phyloP scores from a whole-genome alignment of 2,113 vertebrate species.

The Lipophrys pholis region DNA sequence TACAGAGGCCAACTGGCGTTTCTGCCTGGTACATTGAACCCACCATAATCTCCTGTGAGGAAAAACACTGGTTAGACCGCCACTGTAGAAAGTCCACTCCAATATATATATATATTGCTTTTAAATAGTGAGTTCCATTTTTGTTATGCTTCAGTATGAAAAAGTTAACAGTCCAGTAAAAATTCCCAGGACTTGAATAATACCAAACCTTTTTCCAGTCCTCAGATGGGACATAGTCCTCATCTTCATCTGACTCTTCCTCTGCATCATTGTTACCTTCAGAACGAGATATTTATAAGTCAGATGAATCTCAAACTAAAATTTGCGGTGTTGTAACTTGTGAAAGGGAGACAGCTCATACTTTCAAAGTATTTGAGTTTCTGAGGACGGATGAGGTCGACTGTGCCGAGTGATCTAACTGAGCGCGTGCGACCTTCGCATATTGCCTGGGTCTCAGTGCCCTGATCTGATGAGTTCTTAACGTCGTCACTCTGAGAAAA shows the following conservation, averaged over 20 bases:
- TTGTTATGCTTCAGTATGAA: too few relatives aligned
- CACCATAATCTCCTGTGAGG: slow-evolving; percentile 96
- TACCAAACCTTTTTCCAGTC: slow-evolving; percentile 96
- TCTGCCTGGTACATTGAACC: slow-evolving; percentile 99
- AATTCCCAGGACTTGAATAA: too few relatives aligned
- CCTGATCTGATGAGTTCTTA: slow-evolving; percentile 88
- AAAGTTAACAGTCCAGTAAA: too few relatives aligned
- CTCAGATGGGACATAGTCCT: slow-evolving; percentile 98
- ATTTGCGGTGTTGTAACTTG: neutral
- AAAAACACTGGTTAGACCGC: slow-evolving; percentile 18
- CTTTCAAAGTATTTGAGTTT: slow-evolving; percentile 96
- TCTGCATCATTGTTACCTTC: slow-evolving; percentile 91
- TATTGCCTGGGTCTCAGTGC: slow-evolving; percentile 87
- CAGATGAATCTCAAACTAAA: neutral
- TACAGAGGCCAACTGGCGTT: slow-evolving; percentile 91
- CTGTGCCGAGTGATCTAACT: slow-evolving; percentile 86
- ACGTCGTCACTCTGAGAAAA: slow-evolving; percentile 85
- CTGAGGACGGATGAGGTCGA: slow-evolving; percentile 90
- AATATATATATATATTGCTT: too few relatives aligned
- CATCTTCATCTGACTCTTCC: slow-evolving; percentile 98
- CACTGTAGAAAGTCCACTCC: neutral
- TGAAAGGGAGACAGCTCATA: slow-evolving; percentile 71
- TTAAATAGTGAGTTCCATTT: too few relatives aligned
- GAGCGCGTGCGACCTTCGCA: slow-evolving; percentile 88
- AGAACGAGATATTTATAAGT: neutral